Evolutionary conservation across 1,140 invertebrate species (phyloP), one percentile per base, ranked within the genome.

Genomic region (Bombus sylvicola): DNA sequence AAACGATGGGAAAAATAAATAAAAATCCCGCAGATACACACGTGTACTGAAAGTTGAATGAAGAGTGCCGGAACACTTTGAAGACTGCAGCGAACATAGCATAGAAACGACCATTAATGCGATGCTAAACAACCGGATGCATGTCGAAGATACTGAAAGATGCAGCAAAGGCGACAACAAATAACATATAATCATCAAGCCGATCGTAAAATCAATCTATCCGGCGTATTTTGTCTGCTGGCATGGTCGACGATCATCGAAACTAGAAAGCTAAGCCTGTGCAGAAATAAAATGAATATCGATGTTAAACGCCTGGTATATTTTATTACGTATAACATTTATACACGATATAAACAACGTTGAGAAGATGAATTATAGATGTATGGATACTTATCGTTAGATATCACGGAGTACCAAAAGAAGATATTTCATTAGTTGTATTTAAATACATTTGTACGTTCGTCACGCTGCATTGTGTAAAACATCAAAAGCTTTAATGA

Each of bases 81-180:
- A 66, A 31, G n/a, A 15, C 5, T 31, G 62, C n/a, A 31, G n/a
- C 5, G n/a, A 68, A 68, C 31, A 68, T 68, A 34, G 66, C 31
- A 68, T 68, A 68, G 66, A 68, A 68, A 68, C 66, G 66, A 68
- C 34, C 18, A 22, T 5, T 68, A 68, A 68, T 68, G 31, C 66
- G 18, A 68, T 68, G 18, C 31, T 34, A 34, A 68, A 68, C 66
- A 37, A 37, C 31, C 66, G 22, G 34, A 68, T 25, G 66, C 34
- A 68, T 68, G 34, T 37, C 34, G 22, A 68, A 68, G 66, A 25
- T 34, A 37, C 34, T 68, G 1, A 9, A 68, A 37, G 18, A 68
- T 68, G 18, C 34, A 68, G 37, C 22, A 37, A 4, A 37, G 22
- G 18, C 66, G 18, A 68, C 18, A 68, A 68, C 64, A 68, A 68